Percentiles rank a stretch among this genome's conserved stretches.
phyloP scores from a whole-genome alignment of 2,888 invertebrate genomes.

The Gandaritis pyraliata region DNA sequence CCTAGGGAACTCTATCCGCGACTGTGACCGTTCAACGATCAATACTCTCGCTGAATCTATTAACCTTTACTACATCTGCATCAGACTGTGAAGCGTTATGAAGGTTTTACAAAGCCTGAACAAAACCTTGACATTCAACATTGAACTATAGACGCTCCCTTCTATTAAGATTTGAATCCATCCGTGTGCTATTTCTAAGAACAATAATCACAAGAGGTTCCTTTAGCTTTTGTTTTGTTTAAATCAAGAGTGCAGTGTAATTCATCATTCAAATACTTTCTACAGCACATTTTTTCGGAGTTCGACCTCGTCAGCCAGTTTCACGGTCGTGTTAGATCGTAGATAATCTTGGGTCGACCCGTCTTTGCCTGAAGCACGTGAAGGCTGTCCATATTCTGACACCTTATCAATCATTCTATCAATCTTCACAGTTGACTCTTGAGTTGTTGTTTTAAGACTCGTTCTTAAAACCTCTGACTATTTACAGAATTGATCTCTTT shows the following conservation, averaged over 20 bases:
- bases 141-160: conserved; percentile 7
- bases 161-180: conserved; percentile 9
- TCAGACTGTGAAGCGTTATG: conserved; percentile 14
- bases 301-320: conserved; percentile 39
- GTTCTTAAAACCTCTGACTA: conserved; percentile 38
- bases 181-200: background rate
- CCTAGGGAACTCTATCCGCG: conserved; percentile 16
- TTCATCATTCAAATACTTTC: conserved; percentile 35
- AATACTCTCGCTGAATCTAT: conserved; percentile 19
- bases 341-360: conserved; percentile 52
- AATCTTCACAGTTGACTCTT: conserved; percentile 50
- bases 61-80: conserved; percentile 22
- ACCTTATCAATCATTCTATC: conserved; percentile 54
- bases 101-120: conserved; percentile 11
- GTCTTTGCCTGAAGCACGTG: conserved; percentile 44
- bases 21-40: conserved; percentile 14
- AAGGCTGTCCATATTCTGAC: conserved; percentile 49
- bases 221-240: background rate
- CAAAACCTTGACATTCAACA: conserved; percentile 23
- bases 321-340: conserved; percentile 50
- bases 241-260: conserved; percentile 16
- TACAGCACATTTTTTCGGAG: conserved; percentile 27
- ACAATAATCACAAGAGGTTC: background rate
- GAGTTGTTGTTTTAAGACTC: conserved; percentile 47
- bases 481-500: conserved; percentile 36